Percentiles rank a stretch among this genome's conserved stretches.
phyloP scores from a whole-genome alignment of 1,140 invertebrate genomes.

The Cydia amplana region DNA sequence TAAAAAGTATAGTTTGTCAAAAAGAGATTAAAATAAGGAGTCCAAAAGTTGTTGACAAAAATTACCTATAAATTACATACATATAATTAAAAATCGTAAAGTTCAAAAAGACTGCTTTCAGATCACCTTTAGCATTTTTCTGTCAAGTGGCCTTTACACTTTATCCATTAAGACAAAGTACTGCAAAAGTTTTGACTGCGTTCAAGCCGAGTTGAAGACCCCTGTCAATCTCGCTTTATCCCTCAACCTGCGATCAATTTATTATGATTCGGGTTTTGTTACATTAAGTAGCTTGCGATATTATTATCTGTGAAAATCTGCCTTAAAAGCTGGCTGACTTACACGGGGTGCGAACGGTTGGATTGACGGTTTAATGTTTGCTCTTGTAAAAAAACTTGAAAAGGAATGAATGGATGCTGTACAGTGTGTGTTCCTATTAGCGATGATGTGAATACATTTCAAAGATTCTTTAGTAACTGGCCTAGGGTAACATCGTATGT shows the following conservation, averaged over 20 bases:
- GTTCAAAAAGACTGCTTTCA: too few relatives aligned
- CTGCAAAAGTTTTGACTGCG: constrained; percentile 32
- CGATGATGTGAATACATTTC: too few relatives aligned
- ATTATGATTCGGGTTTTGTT: constrained; percentile 58
- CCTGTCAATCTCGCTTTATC: constrained; percentile 61
- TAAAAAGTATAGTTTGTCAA: too few relatives aligned
- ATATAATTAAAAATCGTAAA: too few relatives aligned
- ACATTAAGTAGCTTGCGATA: constrained; percentile 42
- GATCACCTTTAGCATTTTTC: too few relatives aligned
- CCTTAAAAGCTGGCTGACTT: background rate
- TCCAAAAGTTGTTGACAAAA: too few relatives aligned
- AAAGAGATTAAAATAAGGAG: too few relatives aligned
- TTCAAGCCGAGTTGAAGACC: constrained; percentile 52
- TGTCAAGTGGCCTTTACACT: background rate
- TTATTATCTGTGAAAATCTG: constrained; percentile 26
- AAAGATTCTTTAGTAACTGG: too few relatives aligned
- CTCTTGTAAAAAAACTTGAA: background rate
- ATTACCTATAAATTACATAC: too few relatives aligned
- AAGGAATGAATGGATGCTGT: background rate
- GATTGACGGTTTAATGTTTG: background rate
- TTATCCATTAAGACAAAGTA: constrained; percentile 41
- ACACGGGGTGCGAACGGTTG: background rate
- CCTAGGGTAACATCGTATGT: too few relatives aligned
- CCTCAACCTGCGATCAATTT: constrained; percentile 64
- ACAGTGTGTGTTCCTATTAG: background rate